Conservation (phyloP, 2,113 vertebrate species). For the Benitochromis conjunctus region DNA sequence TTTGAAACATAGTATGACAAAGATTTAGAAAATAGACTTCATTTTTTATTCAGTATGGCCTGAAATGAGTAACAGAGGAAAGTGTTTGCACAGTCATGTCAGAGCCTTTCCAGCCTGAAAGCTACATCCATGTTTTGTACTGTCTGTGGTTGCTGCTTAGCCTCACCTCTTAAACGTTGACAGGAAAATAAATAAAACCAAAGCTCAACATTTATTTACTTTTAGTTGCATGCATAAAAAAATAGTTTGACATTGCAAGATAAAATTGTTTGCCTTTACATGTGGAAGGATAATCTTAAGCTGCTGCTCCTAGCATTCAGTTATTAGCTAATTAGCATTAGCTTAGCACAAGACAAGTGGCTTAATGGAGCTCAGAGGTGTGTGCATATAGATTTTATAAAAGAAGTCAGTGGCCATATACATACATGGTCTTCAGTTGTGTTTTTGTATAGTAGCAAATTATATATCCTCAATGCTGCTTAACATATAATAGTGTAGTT, state of each 20-base stretch:
- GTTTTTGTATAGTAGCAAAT: too few species aligned
- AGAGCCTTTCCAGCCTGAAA: neutral
- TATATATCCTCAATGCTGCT: too few species aligned
- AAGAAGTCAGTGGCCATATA: neutral
- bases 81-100: neutral
- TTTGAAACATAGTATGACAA: neutral
- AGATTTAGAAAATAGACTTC: neutral
- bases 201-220: neutral
- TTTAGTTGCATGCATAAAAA: accelerated
- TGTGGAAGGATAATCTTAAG: neutral
- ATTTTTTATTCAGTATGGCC: neutral
- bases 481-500: too few species aligned
- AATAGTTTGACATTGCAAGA: neutral
- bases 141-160: neutral
- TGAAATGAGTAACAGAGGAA: neutral
- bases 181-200: neutral
- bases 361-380: neutral
- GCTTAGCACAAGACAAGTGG: neutral
- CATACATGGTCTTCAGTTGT: too few species aligned
- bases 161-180: neutral
- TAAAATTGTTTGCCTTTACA: neutral
- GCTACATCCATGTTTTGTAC: neutral
- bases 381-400: neutral
- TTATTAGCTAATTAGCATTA: too few species aligned
- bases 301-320: neutral